A percentile compares a stretch with the other conserved stretches of the same genome.
phyloP scores from a whole-genome alignment of 2,888 invertebrate species.

The Cerceris rybyensis region DNA sequence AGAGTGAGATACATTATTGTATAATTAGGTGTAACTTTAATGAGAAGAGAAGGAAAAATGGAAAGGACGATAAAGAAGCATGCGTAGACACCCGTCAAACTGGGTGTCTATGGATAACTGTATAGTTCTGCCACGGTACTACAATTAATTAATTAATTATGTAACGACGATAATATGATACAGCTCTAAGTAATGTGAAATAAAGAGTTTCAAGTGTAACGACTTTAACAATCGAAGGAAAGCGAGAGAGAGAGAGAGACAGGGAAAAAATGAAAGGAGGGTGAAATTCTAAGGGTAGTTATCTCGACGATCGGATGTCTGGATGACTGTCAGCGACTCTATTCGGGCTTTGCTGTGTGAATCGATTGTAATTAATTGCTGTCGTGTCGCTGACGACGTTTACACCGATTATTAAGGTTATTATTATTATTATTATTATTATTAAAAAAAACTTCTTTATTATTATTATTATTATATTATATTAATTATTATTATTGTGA shows the following conservation, averaged over 20 bases:
- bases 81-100: slow-evolving; percentile 69
- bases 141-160: slow-evolving; percentile 74
- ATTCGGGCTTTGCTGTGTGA: slow-evolving; percentile 72
- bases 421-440: slow-evolving; percentile 66
- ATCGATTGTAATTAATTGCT: slow-evolving; percentile 77
- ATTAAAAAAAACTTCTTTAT: slow-evolving; percentile 71
- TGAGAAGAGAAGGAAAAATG: background rate
- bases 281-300: background rate
- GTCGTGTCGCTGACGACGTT: slow-evolving; percentile 78
- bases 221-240: slow-evolving; percentile 9
- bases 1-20: slow-evolving; percentile 34
- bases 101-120: slow-evolving; percentile 72
- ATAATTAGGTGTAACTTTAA: slow-evolving; percentile 37
- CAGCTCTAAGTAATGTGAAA: slow-evolving; percentile 67
- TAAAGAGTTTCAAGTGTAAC: slow-evolving; percentile 47
- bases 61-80: slow-evolving; percentile 1
- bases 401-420: slow-evolving; percentile 78
- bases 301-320: slow-evolving; percentile 26
- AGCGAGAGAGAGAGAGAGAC: background rate
- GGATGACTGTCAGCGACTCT: slow-evolving; percentile 69
- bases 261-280: slow-evolving; percentile 1
- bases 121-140: slow-evolving; percentile 79
- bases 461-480: slow-evolving; percentile 82
- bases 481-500: slow-evolving; percentile 81
- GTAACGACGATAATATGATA: slow-evolving; percentile 78